phyloP scores from a whole-genome alignment of 2,888 invertebrate genomes.

The Augiades crinisus region DNA sequence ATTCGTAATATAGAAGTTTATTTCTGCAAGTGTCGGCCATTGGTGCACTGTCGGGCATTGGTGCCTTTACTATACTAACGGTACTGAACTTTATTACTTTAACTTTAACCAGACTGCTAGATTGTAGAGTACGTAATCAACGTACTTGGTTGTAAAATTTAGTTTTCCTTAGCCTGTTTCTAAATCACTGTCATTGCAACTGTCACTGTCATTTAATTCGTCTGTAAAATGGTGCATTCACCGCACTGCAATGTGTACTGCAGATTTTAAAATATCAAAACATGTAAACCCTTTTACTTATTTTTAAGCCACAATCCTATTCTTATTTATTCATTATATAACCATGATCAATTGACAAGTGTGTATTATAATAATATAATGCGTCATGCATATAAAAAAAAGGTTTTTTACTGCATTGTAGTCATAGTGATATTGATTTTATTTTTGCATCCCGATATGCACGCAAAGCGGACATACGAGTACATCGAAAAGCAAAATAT shows the following conservation, averaged over 20 bases:
- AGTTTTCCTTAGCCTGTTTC: too few species aligned
- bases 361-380: conserved; percentile 35
- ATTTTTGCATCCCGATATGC: conserved; percentile 55
- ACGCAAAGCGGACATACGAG: conserved; percentile 58
- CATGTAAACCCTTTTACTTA: neutral
- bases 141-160: too few species aligned
- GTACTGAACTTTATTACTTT: too few species aligned
- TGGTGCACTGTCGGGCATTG: conserved; percentile 32
- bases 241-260: conserved; percentile 1
- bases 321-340: neutral
- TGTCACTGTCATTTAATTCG: too few species aligned
- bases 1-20: too few species aligned
- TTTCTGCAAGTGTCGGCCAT: conserved; percentile 39
- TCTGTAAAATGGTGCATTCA: too few species aligned
- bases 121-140: too few species aligned
- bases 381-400: conserved; percentile 57
- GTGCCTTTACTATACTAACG: too few species aligned
- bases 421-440: conserved; percentile 49
- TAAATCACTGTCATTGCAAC: too few species aligned
- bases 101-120: too few species aligned
- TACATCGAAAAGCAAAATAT: conserved; percentile 70
- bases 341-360: neutral
- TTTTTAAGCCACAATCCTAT: neutral
- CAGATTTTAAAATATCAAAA: neutral
- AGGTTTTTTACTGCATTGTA: conserved; percentile 47